Conservation (phyloP, 2,888 invertebrate genomes). For the Thereva unica region DNA sequence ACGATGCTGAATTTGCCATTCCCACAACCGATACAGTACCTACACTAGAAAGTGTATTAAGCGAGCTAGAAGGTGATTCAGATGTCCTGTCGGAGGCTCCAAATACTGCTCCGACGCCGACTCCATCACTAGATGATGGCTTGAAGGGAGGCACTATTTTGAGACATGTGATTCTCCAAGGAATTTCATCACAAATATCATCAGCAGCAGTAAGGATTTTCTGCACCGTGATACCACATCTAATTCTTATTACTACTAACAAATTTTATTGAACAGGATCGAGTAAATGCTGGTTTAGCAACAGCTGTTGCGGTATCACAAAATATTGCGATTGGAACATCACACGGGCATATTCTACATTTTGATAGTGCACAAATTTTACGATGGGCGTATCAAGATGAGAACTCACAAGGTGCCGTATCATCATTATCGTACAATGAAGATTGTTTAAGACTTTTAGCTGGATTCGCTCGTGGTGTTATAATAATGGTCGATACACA, state of each 20-base stretch:
- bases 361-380: slow-evolving; percentile 86
- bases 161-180: slow-evolving; percentile 80
- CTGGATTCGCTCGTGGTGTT: slow-evolving; percentile 77
- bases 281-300: slow-evolving; percentile 85
- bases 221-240: slow-evolving; percentile 45
- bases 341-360: slow-evolving; percentile 86
- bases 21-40: slow-evolving; percentile 76
- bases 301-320: slow-evolving; percentile 81
- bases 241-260: background rate
- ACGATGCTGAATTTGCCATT: slow-evolving; percentile 80
- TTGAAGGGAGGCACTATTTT: slow-evolving; percentile 67
- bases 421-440: slow-evolving; percentile 84
- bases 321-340: slow-evolving; percentile 89
- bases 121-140: slow-evolving; percentile 55
- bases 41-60: slow-evolving; percentile 79
- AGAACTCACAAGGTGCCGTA: slow-evolving; percentile 74
- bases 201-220: slow-evolving; percentile 75
- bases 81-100: slow-evolving; percentile 60
- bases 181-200: slow-evolving; percentile 83
- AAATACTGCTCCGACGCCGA: slow-evolving; percentile 53
- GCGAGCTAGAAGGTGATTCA: slow-evolving; percentile 71
- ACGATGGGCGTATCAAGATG: slow-evolving; percentile 77
- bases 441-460: slow-evolving; percentile 83
- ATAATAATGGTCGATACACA: slow-evolving; percentile 89
- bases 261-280: slow-evolving; percentile 65